These are phyloP conservation scores for Portunus trituberculatus DNA, from an alignment of 1,140 invertebrate species.

Conservation along the genomic window DNA sequence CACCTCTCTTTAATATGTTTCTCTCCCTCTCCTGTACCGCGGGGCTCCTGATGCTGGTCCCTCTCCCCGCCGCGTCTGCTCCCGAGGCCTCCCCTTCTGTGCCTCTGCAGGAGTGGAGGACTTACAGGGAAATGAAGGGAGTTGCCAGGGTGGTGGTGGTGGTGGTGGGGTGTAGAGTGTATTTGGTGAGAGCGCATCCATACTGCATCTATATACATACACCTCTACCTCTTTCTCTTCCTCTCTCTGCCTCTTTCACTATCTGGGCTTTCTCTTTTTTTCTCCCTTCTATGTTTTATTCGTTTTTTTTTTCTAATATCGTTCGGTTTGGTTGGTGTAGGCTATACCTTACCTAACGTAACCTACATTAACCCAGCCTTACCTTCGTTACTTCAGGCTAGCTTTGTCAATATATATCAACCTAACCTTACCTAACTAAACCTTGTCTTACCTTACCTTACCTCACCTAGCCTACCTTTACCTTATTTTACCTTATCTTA, in stretches of 20 bases:
- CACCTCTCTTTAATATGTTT: conserved; percentile 14
- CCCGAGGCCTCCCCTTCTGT: background rate
- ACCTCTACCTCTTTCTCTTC: background rate
- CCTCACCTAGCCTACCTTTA: too few relatives aligned
- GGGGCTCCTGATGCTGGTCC: background rate
- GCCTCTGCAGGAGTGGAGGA: background rate
- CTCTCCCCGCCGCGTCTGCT: background rate
- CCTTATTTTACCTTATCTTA: too few relatives aligned
- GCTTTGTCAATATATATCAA: too few relatives aligned
- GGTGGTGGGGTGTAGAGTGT: background rate
- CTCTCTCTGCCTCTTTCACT: background rate
- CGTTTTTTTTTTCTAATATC: background rate
- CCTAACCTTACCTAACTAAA: too few relatives aligned
- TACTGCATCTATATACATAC: background rate
- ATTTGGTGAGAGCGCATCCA: background rate
- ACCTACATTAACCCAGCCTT: too few relatives aligned
- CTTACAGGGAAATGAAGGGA: background rate
- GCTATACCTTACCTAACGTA: too few relatives aligned
- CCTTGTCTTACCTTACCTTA: too few relatives aligned
- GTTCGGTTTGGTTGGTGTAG: too few relatives aligned
- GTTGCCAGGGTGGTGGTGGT: conserved; percentile 3
- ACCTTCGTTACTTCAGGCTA: too few relatives aligned
- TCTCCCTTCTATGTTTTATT: background rate
- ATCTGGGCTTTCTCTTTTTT: background rate
- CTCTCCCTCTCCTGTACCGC: background rate